Evolutionary conservation across 2,113 vertebrate genomes (phyloP).

Genomic region (Orthochromis indermauri): DNA sequence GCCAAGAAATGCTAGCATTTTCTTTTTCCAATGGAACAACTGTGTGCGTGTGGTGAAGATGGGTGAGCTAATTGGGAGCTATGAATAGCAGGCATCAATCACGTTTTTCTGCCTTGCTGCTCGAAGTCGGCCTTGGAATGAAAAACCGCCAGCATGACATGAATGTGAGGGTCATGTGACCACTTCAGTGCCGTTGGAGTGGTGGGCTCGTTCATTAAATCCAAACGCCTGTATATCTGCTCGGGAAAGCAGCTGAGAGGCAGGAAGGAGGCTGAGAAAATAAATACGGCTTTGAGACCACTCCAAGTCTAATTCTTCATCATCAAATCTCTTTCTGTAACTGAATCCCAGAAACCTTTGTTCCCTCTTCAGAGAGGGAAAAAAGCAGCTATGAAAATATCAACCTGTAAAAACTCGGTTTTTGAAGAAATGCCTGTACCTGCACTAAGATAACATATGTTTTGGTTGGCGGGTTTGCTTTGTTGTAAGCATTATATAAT

Average conservation of each 20-base stretch:
- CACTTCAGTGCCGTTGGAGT: background rate
- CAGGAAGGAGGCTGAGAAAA: background rate
- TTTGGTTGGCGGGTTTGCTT: background rate
- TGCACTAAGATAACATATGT: background rate
- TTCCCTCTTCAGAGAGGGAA: background rate
- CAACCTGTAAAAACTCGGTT: background rate
- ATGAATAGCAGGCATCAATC: constrained; percentile 35
- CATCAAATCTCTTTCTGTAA: background rate
- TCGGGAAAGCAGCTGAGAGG: background rate
- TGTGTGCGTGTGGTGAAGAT: background rate
- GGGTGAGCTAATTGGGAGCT: constrained; percentile 23
- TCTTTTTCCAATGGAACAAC: background rate
- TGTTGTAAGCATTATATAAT: background rate
- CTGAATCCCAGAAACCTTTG: background rate
- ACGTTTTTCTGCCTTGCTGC: constrained; percentile 19
- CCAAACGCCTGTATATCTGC: background rate
- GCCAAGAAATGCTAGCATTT: background rate
- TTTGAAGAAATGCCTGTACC: background rate
- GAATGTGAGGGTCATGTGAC: constrained; percentile 10
- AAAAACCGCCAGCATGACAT: background rate
- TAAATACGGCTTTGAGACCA: background rate
- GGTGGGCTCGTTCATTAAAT: background rate
- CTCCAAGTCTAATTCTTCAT: background rate
- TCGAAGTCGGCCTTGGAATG: constrained; percentile 12
- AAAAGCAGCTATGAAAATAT: background rate